Conservation (phyloP, 2,113 vertebrate species). For the Microtus richardsoni region DNA sequence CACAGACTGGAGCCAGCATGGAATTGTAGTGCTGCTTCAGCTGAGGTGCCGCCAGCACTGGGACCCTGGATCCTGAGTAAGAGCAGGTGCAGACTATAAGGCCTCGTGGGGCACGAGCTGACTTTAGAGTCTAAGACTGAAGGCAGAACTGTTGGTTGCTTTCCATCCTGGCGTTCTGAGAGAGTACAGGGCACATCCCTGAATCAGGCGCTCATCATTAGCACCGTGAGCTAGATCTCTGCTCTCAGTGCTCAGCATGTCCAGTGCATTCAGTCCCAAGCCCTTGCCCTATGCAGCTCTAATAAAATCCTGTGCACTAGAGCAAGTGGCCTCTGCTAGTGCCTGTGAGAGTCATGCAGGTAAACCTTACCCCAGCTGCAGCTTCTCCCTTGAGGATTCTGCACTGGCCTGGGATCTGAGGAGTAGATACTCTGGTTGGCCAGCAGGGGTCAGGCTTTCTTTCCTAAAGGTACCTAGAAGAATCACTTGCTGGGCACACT, state of each 20-base stretch:
- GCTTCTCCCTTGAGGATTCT: neutral
- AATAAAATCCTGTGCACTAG: neutral
- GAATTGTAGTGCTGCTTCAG: too few relatives aligned
- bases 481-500: neutral
- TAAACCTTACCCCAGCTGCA: neutral
- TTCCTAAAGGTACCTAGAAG: neutral
- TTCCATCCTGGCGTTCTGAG: neutral
- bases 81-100: neutral
- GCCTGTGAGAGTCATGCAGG: neutral
- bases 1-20: neutral
- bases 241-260: neutral
- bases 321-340: neutral
- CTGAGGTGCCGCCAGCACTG: neutral
- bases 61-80: neutral
- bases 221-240: neutral
- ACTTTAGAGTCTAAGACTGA: neutral
- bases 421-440: neutral
- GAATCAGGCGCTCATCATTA: neutral
- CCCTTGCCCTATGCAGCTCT: neutral
- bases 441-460: neutral
- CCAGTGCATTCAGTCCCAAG: neutral
- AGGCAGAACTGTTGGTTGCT: neutral
- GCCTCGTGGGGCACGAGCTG: neutral
- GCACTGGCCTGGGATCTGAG: neutral
- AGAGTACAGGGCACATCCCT: neutral